Conservation (phyloP, 2,113 vertebrate species). For the Takifugu bimaculatus region DNA sequence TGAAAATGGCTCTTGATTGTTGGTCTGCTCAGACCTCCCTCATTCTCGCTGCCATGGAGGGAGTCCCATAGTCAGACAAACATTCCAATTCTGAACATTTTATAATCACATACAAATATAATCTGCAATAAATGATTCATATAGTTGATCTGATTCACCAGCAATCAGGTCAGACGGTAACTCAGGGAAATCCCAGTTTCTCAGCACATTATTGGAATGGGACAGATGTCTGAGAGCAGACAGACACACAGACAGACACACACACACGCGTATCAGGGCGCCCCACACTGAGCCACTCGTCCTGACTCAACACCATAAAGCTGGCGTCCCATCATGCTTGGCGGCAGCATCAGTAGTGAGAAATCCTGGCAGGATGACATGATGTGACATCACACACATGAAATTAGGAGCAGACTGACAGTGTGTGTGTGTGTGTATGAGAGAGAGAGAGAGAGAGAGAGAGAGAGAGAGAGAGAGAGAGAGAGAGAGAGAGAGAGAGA, state of each 20-base stretch:
- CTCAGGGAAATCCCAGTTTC: constrained; percentile 58
- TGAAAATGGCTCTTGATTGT: no score
- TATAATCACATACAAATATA: no score
- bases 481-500: constrained; percentile 6
- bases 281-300: constrained; percentile 23
- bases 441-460: constrained; percentile 4
- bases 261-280: not conserved
- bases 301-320: constrained; percentile 64
- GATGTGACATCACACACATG: constrained; percentile 56
- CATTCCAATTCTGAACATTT: no score
- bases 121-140: no score
- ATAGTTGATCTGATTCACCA: no score
- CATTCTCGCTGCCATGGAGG: no score
- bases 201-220: constrained; percentile 46
- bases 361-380: constrained; percentile 49
- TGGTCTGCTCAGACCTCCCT: no score
- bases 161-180: not conserved
- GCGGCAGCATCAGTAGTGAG: constrained; percentile 27
- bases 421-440: constrained; percentile 8
- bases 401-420: constrained; percentile 46
- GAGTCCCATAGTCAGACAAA: no score
- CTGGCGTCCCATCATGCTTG: constrained; percentile 37
- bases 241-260: constrained; percentile 23
- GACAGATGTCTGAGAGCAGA: constrained; percentile 18
- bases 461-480: constrained; percentile 4